Conservation (phyloP, 1,140 invertebrate species). For the Odontomachus brunneus region DNA sequence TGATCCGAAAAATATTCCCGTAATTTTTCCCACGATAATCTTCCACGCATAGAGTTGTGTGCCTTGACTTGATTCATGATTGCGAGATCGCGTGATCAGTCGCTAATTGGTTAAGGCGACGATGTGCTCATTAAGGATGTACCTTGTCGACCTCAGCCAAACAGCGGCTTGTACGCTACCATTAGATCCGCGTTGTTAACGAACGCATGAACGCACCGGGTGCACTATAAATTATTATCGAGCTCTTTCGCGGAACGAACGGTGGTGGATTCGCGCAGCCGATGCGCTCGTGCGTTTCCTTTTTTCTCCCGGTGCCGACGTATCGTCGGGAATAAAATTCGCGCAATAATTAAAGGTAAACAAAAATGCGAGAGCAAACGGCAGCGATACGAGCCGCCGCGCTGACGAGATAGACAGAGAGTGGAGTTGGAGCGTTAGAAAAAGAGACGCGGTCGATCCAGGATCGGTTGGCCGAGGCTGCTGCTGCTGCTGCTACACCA, state of each 20-base stretch:
- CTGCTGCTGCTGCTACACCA: not conserved
- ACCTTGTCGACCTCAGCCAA: slow-evolving; percentile 42
- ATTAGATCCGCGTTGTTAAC: not conserved
- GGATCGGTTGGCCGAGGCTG: slow-evolving; percentile 17
- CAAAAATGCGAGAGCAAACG: slow-evolving; percentile 36
- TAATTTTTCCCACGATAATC: too few relatives aligned
- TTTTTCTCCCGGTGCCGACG: not conserved
- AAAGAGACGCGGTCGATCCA: slow-evolving; percentile 14
- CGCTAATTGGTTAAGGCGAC: slow-evolving; percentile 2
- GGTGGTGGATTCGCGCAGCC: not conserved
- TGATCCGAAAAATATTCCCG: too few relatives aligned
- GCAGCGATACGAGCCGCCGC: not conserved
- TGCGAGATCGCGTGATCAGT: not conserved
- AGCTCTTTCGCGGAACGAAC: not conserved
- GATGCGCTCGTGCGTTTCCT: not conserved
- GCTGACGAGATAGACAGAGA: slow-evolving; percentile 1
- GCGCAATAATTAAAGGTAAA: slow-evolving; percentile 53
- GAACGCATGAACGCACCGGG: not conserved
- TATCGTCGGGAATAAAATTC: slow-evolving; percentile 43
- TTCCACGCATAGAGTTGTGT: too few relatives aligned
- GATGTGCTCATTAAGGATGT: slow-evolving; percentile 39
- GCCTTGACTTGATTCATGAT: too few relatives aligned
- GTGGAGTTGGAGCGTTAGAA: not conserved
- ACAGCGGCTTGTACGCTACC: not conserved
- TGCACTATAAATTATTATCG: slow-evolving; percentile 4